phyloP scores from a whole-genome alignment of 2,797 vertebrate species.

The Protonibea diacanthus region DNA sequence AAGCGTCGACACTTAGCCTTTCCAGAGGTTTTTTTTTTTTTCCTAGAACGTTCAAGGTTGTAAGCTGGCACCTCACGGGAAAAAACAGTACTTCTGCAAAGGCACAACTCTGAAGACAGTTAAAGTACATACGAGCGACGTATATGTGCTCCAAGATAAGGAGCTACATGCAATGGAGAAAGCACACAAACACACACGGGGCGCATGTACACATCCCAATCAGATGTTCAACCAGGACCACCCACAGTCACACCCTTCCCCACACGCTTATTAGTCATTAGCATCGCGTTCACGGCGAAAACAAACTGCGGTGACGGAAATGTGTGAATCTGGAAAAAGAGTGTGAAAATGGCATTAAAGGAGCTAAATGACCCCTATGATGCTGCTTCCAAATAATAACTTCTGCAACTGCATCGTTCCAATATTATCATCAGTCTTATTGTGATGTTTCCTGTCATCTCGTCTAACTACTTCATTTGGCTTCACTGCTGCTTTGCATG shows the following conservation, averaged over 20 bases:
- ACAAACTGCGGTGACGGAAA: constrained; percentile 6
- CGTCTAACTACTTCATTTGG: background rate
- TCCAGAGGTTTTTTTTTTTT: background rate
- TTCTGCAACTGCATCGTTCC: background rate
- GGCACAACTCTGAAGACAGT: background rate
- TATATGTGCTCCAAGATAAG: background rate
- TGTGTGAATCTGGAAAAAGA: background rate
- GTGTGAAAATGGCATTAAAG: constrained; percentile 25
- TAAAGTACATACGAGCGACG: background rate
- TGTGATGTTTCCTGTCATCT: background rate
- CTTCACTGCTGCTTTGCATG: constrained; percentile 7
- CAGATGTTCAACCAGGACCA: constrained; percentile 18
- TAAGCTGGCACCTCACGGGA: background rate
- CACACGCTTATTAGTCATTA: constrained; percentile 43
- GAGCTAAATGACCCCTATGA: background rate
- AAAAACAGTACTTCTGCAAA: background rate
- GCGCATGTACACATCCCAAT: background rate
- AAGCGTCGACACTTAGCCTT: constrained; percentile 11
- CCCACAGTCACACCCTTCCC: constrained; percentile 33
- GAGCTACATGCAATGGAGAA: background rate
- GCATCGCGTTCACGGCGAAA: constrained; percentile 20
- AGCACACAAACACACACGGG: background rate
- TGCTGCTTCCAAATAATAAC: background rate
- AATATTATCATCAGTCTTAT: constrained; percentile 2
- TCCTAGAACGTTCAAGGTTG: background rate